Percentiles rank a stretch among this genome's conserved stretches.
phyloP scores from a whole-genome alignment of 2,888 invertebrate species.

The Synanthedon tipuliformis region DNA sequence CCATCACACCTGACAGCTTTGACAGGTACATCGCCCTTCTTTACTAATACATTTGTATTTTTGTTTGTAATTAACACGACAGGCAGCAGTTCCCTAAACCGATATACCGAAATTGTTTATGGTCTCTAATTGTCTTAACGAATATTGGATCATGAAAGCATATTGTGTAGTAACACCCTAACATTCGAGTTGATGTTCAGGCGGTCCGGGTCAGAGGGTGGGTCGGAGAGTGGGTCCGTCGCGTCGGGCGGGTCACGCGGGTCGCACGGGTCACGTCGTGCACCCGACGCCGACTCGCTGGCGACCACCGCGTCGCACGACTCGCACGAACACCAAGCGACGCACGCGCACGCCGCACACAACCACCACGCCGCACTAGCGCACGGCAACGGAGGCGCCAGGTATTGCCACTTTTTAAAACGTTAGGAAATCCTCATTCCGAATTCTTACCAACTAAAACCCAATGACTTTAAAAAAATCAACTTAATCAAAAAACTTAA shows the following conservation, averaged over 20 bases:
- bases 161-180: neutral
- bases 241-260: constrained; percentile 82
- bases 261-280: constrained; percentile 59
- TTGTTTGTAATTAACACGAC: too few relatives aligned
- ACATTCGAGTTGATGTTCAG: neutral
- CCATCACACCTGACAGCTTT: constrained; percentile 71
- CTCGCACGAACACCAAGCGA: constrained; percentile 26
- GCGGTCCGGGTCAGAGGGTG: neutral
- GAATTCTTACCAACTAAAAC: too few relatives aligned
- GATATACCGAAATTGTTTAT: too few relatives aligned
- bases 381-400: constrained; percentile 30
- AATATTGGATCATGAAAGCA: too few relatives aligned
- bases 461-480: too few relatives aligned
- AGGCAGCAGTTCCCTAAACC: too few relatives aligned
- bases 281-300: constrained; percentile 84
- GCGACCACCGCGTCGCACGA: constrained; percentile 84
- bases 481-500: too few relatives aligned
- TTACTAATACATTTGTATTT: too few relatives aligned
- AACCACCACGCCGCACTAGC: neutral
- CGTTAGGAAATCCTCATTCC: too few relatives aligned
- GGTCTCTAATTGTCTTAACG: too few relatives aligned
- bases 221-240: constrained; percentile 66
- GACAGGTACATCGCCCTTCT: constrained; percentile 35
- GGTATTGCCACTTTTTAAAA: constrained; percentile 15
- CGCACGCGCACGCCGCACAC: neutral